phyloP scores from a whole-genome alignment of 2,888 invertebrate species.

The Brachycybe producta region DNA sequence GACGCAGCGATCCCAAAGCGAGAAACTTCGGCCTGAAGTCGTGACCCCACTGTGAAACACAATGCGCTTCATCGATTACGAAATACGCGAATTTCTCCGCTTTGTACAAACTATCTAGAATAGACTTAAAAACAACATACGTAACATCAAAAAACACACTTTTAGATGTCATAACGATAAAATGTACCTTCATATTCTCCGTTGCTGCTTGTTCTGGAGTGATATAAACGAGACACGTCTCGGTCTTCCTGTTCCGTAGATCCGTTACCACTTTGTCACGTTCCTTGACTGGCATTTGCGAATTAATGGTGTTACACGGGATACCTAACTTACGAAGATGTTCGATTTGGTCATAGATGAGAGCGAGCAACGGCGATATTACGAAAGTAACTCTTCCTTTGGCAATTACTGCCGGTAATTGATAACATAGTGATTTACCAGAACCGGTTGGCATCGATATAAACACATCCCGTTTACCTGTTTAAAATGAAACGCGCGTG shows the following conservation, averaged over 20 bases:
- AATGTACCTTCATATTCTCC: conserved; percentile 50
- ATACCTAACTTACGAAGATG: conserved; percentile 65
- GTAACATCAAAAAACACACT: conserved; percentile 11
- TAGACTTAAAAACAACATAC: conserved; percentile 34
- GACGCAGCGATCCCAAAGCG: conserved; percentile 59
- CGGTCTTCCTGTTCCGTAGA: conserved; percentile 56
- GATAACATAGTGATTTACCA: conserved; percentile 95
- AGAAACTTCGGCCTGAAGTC: conserved; percentile 93
- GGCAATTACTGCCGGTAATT: conserved; percentile 77
- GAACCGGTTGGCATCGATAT: conserved; percentile 98
- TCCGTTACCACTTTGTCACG: conserved; percentile 63
- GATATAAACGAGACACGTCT: conserved; percentile 75
- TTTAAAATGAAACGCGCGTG: conserved; percentile 21
- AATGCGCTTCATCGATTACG: conserved; percentile 94
- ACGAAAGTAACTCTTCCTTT: conserved; percentile 75
- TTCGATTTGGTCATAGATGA: conserved; percentile 90
- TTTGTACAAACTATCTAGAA: conserved; percentile 55
- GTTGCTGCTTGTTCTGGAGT: conserved; percentile 94
- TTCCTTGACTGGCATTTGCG: conserved; percentile 67
- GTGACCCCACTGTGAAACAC: conserved; percentile 98
- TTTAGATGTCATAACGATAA: too few species aligned
- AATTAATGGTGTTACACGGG: conserved; percentile 77
- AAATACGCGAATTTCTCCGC: conserved; percentile 72
- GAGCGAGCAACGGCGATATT: conserved; percentile 86
- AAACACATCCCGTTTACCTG: conserved; percentile 66